phyloP scores from a whole-genome alignment of 2,113 vertebrate genomes.

The Ceratotherium simum region DNA sequence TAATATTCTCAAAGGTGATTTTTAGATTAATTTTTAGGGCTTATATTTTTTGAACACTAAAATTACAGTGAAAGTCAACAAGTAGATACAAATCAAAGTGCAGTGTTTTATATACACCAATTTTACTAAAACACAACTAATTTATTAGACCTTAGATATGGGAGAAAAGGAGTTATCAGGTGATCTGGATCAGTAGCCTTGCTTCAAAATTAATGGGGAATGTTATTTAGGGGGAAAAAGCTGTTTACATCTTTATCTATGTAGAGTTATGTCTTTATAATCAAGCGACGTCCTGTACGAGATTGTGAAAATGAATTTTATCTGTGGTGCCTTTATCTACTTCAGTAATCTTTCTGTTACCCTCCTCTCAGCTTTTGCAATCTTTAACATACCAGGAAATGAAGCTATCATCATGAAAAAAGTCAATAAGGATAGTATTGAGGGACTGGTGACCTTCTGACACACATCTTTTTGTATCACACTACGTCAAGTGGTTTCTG shows the following conservation, averaged over 20 bases:
- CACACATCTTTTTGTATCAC: background rate
- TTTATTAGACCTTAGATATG: background rate
- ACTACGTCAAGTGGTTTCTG: background rate
- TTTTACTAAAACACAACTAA: background rate
- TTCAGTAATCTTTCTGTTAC: background rate
- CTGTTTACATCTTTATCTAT: background rate
- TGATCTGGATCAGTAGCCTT: slow-evolving; percentile 6
- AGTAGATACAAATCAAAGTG: background rate
- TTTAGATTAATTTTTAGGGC: background rate
- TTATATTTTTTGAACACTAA: slow-evolving; percentile 2
- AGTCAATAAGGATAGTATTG: background rate
- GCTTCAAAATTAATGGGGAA: background rate
- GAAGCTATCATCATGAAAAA: background rate
- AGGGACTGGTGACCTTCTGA: background rate
- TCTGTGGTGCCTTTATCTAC: background rate
- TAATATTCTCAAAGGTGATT: background rate
- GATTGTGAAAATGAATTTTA: background rate
- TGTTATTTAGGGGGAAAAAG: background rate
- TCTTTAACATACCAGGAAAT: background rate
- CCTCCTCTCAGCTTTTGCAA: background rate
- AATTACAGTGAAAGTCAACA: background rate
- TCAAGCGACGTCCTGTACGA: background rate
- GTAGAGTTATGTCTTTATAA: background rate
- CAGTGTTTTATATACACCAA: background rate
- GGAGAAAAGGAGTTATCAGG: background rate